A percentile compares a stretch with the other conserved stretches of the same genome.
phyloP scores from a whole-genome alignment of 2,888 invertebrate genomes.

The Sipha maydis region DNA sequence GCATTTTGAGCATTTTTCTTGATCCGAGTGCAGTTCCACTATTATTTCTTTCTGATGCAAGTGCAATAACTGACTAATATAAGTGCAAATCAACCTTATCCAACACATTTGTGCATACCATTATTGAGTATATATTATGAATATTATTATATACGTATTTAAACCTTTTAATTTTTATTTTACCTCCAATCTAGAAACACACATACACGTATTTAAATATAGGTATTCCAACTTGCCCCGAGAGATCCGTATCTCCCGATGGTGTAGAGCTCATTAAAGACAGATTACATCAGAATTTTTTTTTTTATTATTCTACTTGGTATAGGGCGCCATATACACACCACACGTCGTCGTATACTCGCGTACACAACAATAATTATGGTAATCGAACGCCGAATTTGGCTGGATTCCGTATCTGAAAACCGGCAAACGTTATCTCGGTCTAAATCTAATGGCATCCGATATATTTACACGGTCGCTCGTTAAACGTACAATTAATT shows the following conservation, averaged over 20 bases:
- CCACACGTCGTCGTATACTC: not conserved
- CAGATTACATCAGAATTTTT: conserved; percentile 50
- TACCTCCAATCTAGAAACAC: not conserved
- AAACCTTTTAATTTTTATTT: conserved; percentile 12
- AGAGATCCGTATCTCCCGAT: conserved; percentile 38
- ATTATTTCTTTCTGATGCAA: too few species aligned
- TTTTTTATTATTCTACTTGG: not conserved
- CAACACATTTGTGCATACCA: too few species aligned
- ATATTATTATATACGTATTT: too few species aligned
- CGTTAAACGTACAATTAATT: conserved; percentile 59
- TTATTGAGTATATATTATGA: too few species aligned
- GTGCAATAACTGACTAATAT: too few species aligned
- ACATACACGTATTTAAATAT: not conserved
- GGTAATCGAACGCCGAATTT: conserved; percentile 58
- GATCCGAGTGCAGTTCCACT: too few species aligned
- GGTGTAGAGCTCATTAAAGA: conserved; percentile 58
- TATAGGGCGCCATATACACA: conserved; percentile 39
- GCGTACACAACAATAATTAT: conserved; percentile 50
- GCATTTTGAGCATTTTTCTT: too few species aligned
- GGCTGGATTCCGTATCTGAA: conserved; percentile 32
- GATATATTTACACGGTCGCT: conserved; percentile 52
- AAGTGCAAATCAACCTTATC: too few species aligned
- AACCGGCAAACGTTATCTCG: conserved; percentile 53
- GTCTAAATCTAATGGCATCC: conserved; percentile 42
- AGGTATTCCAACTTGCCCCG: not conserved